Evolutionary conservation across 2,888 invertebrate species (phyloP).

Genomic region (Epinotia ramella): DNA sequence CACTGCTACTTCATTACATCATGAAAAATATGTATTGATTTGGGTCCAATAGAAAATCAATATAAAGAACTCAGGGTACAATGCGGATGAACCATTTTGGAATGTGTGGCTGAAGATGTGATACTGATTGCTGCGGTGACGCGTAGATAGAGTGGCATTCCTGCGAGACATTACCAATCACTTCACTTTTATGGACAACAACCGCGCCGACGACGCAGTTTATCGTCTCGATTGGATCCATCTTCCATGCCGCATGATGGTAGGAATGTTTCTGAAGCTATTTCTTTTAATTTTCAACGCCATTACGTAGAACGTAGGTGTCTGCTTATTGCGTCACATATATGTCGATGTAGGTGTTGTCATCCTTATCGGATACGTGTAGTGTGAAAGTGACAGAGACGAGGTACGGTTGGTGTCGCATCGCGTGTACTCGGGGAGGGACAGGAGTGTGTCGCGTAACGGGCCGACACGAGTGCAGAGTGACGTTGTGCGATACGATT

Average conservation of each 20-base stretch:
- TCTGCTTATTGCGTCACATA: constrained; percentile 16
- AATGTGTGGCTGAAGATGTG: constrained; percentile 49
- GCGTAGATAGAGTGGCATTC: constrained; percentile 55
- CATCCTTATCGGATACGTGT: constrained; percentile 10
- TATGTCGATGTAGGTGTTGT: constrained; percentile 5
- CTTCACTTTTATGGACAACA: constrained; percentile 59
- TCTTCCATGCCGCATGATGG: constrained; percentile 22
- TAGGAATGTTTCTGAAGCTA: constrained; percentile 16
- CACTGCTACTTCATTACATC: no score
- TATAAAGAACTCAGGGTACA: neutral
- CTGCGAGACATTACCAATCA: constrained; percentile 49
- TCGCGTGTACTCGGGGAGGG: constrained; percentile 32
- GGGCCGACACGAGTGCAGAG: constrained; percentile 53
- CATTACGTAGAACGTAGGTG: constrained; percentile 12
- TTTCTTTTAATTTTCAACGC: constrained; percentile 26
- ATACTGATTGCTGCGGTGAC: constrained; percentile 52
- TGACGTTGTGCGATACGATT: constrained; percentile 38
- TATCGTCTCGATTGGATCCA: constrained; percentile 35
- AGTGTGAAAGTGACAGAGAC: constrained; percentile 33
- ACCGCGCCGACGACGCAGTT: constrained; percentile 34
- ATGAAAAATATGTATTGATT: neutral
- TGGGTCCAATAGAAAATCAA: neutral
- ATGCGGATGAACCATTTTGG: constrained; percentile 38
- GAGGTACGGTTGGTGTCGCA: constrained; percentile 22
- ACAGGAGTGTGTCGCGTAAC: constrained; percentile 76